Evolutionary conservation across 2,888 invertebrate genomes (phyloP).

Genomic region (Pterostichus madidus): DNA sequence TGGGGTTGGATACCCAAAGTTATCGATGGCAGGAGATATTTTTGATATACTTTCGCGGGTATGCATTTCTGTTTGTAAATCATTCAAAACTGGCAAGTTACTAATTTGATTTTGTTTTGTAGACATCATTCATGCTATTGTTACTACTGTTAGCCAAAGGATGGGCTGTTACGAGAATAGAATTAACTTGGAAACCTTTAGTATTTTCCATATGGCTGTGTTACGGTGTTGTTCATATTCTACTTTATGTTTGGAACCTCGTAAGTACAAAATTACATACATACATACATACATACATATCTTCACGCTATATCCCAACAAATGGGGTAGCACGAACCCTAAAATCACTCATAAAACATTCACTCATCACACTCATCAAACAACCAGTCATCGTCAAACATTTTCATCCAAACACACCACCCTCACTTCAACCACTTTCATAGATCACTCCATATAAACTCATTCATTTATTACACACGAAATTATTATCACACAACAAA

Average conservation of each 20-base stretch:
- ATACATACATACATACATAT: too few relatives aligned
- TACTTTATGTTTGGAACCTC: conserved; percentile 97
- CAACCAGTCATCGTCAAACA: too few relatives aligned
- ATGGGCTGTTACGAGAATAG: conserved; percentile 95
- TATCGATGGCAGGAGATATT: conserved; percentile 94
- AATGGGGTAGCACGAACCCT: too few relatives aligned
- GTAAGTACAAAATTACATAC: conserved; percentile 81
- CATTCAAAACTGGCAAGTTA: conserved; percentile 28
- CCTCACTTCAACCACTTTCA: too few relatives aligned
- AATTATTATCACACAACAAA: too few relatives aligned
- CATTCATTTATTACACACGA: too few relatives aligned
- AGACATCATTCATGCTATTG: conserved; percentile 96
- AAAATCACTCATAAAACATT: too few relatives aligned
- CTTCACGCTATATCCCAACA: too few relatives aligned
- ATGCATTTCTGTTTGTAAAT: conserved; percentile 73
- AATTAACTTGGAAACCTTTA: conserved; percentile 91
- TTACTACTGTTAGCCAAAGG: conserved; percentile 96
- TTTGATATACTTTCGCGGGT: conserved; percentile 95
- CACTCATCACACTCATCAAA: too few relatives aligned
- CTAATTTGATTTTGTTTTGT: conserved; percentile 73
- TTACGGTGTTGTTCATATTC: conserved; percentile 93
- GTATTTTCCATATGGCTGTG: conserved; percentile 94
- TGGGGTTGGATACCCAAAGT: conserved; percentile 90
- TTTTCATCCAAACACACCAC: too few relatives aligned
- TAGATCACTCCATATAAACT: too few relatives aligned